Conservation (phyloP, 2,888 invertebrate genomes). For the Timema podura region DNA sequence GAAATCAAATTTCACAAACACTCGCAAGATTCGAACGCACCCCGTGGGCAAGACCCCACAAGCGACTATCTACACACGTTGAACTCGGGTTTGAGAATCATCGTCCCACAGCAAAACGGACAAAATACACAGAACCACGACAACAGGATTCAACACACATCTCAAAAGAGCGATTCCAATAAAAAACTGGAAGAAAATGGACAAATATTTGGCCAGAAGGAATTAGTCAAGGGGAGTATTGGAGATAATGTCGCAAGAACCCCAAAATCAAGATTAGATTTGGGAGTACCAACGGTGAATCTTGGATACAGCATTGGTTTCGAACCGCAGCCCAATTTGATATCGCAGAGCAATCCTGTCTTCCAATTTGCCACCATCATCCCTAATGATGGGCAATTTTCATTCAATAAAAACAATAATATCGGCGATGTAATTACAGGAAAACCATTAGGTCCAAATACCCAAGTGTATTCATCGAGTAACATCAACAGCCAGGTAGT, state of each 20-base stretch:
- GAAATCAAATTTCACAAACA: neutral
- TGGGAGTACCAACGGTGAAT: neutral
- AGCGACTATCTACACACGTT: neutral
- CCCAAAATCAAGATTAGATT: neutral
- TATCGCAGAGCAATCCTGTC: too few species aligned
- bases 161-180: too few species aligned
- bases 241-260: neutral
- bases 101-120: neutral
- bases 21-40: neutral
- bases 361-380: too few species aligned
- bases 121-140: neutral
- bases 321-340: too few species aligned
- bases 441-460: too few species aligned
- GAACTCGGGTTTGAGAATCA: neutral
- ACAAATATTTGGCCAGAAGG: neutral
- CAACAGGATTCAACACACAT: too few species aligned
- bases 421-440: too few species aligned
- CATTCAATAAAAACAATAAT: too few species aligned
- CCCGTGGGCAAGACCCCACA: neutral
- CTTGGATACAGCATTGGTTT: conserved; percentile 5
- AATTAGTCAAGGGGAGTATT: neutral
- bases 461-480: too few species aligned
- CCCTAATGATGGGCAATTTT: too few species aligned
- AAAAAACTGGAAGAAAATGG: too few species aligned
- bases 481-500: too few species aligned